phyloP scores from a whole-genome alignment of 1,140 invertebrate species.

The Bathynomus jamesi region DNA sequence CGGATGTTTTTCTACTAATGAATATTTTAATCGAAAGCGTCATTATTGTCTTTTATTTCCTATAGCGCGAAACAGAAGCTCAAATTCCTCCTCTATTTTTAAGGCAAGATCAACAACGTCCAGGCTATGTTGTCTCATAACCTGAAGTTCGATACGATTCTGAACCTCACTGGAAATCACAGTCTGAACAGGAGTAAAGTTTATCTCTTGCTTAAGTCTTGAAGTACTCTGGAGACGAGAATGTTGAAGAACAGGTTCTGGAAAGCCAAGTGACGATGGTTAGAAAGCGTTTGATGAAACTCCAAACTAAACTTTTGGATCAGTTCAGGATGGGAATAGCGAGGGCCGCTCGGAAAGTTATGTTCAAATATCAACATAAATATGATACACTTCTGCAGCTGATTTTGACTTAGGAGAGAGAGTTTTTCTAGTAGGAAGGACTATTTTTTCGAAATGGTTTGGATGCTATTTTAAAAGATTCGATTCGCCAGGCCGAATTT shows the following conservation, averaged over 20 bases:
- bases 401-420: background rate
- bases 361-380: background rate
- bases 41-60: no score
- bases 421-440: background rate
- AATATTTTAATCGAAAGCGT: no score
- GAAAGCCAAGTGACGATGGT: background rate
- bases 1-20: no score
- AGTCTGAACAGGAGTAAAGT: no score
- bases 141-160: no score
- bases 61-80: no score
- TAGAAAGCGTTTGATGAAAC: background rate
- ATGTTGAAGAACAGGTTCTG: background rate
- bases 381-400: background rate
- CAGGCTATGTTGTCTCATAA: no score
- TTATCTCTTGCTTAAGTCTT: no score
- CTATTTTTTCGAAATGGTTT: background rate
- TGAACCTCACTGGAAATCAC: no score
- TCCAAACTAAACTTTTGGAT: background rate
- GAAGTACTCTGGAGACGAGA: background rate
- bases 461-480: background rate
- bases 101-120: no score
- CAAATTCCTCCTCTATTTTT: no score
- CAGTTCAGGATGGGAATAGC: background rate
- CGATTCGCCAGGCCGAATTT: background rate
- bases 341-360: background rate